Conservation (phyloP, 2,797 vertebrate species). For the Acanthurus tractus region DNA sequence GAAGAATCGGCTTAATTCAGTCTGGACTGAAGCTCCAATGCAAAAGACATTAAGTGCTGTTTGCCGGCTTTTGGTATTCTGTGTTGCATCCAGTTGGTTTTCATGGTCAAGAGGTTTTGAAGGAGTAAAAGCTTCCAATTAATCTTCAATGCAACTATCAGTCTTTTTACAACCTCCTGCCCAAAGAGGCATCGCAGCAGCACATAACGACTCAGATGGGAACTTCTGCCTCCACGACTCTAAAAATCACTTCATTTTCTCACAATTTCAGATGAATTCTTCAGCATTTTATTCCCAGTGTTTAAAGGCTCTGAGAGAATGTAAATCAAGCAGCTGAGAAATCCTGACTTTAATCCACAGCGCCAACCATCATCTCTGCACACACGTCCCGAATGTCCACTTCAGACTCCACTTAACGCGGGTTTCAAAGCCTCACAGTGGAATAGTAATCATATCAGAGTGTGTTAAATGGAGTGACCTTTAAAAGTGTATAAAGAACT, state of each 20-base stretch:
- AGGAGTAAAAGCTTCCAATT: not conserved
- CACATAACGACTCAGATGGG: not conserved
- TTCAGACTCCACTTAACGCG: not conserved
- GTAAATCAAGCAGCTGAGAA: no score
- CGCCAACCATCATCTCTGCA: no score
- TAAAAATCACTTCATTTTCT: not conserved
- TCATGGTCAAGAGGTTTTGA: not conserved
- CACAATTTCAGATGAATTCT: no score
- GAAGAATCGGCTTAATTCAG: not conserved
- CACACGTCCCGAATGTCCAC: not conserved
- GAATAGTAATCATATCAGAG: no score
- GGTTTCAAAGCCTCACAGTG: not conserved
- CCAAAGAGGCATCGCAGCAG: not conserved
- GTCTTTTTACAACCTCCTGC: not conserved
- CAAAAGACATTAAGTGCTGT: not conserved
- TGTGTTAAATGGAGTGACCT: no score
- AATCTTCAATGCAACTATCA: not conserved
- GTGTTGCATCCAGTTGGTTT: not conserved
- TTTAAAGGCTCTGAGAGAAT: no score
- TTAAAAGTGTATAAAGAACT: no score
- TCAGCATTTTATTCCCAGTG: no score
- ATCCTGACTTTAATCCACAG: no score
- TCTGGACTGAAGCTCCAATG: not conserved
- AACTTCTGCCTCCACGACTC: not conserved
- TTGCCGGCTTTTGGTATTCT: not conserved